These are phyloP conservation scores for Enteromius viviparus DNA, from an alignment of 2,797 vertebrate species.

Conservation along the genomic window DNA sequence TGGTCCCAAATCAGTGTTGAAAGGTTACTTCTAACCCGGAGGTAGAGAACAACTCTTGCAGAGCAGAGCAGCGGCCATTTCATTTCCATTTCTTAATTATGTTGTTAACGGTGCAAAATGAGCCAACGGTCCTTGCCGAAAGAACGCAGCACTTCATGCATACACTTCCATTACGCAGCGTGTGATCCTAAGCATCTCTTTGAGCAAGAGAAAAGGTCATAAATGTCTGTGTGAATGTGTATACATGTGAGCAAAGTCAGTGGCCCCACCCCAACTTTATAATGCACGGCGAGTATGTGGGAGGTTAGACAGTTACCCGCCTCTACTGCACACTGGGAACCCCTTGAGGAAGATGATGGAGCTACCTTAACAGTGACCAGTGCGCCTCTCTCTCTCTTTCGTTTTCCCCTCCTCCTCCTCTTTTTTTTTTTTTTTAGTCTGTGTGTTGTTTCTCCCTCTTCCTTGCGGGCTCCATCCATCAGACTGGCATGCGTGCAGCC, in stretches of 20 bases:
- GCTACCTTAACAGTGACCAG: constrained; percentile 79
- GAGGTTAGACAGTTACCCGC: constrained; percentile 76
- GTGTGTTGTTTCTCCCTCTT: constrained; percentile 69
- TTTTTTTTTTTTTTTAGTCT: constrained; percentile 71
- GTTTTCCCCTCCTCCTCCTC: constrained; percentile 54
- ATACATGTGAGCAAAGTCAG: constrained; percentile 25
- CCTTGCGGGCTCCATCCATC: constrained; percentile 91
- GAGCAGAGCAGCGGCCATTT: constrained; percentile 47
- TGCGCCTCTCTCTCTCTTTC: constrained; percentile 43
- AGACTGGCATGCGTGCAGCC: constrained; percentile 94
- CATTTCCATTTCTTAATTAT: constrained; percentile 54
- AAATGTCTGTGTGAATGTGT: constrained; percentile 5
- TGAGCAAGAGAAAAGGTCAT: constrained; percentile 47
- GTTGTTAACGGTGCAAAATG: constrained; percentile 53
- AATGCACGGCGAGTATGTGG: constrained; percentile 45
- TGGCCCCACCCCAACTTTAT: constrained; percentile 52
- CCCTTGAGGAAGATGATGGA: constrained; percentile 81
- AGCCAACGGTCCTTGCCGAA: constrained; percentile 43
- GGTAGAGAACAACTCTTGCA: constrained; percentile 38
- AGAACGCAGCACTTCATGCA: constrained; percentile 45
- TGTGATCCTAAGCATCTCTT: constrained; percentile 41
- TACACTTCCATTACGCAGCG: constrained; percentile 50
- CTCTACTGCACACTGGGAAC: constrained; percentile 78
- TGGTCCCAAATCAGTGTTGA: constrained; percentile 31
- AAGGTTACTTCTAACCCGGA: constrained; percentile 43